phyloP scores from a whole-genome alignment of 2,113 vertebrate species.

The Burhinus bistriatus region DNA sequence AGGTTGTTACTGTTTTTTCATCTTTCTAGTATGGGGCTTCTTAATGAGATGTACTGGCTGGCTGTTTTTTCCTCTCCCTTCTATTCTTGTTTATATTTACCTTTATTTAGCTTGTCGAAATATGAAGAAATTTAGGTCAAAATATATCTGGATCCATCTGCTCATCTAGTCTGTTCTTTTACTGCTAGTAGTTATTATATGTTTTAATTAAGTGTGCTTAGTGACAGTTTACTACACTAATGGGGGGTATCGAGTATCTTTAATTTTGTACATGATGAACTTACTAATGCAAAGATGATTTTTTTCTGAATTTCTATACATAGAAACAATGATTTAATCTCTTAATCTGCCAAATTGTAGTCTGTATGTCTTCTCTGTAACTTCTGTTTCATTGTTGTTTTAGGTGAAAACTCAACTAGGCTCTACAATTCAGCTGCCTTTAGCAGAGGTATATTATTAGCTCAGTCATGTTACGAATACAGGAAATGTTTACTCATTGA shows the following conservation, averaged over 20 bases:
- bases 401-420: background rate
- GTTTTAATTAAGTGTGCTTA: conserved; percentile 32
- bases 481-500: background rate
- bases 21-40: background rate
- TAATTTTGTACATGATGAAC: background rate
- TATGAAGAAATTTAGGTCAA: conserved; percentile 44
- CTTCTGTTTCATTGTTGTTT: background rate
- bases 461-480: too few species aligned
- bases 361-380: background rate
- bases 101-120: conserved; percentile 41
- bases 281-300: background rate
- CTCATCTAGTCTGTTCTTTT: conserved; percentile 59
- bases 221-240: background rate
- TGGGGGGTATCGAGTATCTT: background rate
- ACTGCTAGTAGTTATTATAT: conserved; percentile 8
- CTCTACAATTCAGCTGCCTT: background rate
- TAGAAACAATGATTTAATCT: background rate
- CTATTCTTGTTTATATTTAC: conserved; percentile 56
- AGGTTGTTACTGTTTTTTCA: background rate
- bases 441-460: too few species aligned
- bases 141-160: conserved; percentile 49
- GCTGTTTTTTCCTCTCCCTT: background rate
- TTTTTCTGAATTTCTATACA: background rate
- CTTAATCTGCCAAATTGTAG: background rate
- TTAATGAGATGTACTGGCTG: background rate